Percentiles rank a stretch among this genome's conserved stretches.
Evolutionary conservation across 2,888 invertebrate species (phyloP).

Genomic region (Drosophila neonasuta): DNA sequence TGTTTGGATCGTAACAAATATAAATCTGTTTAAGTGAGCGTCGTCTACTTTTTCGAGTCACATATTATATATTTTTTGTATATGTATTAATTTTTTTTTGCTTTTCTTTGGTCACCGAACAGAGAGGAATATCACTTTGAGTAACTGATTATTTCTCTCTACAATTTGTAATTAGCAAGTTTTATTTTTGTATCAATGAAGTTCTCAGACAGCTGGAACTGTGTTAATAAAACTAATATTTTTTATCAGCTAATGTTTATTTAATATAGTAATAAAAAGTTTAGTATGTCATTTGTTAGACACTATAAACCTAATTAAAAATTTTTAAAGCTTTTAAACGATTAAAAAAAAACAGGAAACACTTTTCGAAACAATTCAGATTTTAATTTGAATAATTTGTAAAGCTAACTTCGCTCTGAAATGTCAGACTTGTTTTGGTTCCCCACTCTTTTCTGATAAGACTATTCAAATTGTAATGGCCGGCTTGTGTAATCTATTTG

Average conservation of each 20-base stretch:
- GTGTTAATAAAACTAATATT: background rate
- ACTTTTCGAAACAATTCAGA: background rate
- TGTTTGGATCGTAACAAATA: background rate
- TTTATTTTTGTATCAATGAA: background rate
- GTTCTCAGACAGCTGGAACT: conserved; percentile 9
- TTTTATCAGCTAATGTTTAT: conserved; percentile 5
- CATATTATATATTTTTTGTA: background rate
- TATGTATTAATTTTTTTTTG: no score
- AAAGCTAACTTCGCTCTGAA: conserved; percentile 12
- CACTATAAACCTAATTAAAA: background rate
- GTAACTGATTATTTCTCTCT: background rate
- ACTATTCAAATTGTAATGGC: conserved; percentile 35
- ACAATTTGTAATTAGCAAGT: background rate
- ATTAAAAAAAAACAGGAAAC: conserved; percentile 5
- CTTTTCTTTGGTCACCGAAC: no score
- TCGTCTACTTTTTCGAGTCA: background rate
- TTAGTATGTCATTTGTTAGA: background rate
- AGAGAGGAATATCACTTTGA: background rate
- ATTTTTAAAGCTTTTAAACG: background rate
- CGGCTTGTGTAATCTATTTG: conserved; percentile 18
- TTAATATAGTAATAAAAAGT: background rate
- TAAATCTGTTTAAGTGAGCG: no score
- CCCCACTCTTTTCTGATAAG: conserved; percentile 32
- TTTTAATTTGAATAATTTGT: conserved; percentile 6
- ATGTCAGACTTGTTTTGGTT: conserved; percentile 17